Conservation (phyloP, 2,797 vertebrate genomes). For the Menidia menidia region DNA sequence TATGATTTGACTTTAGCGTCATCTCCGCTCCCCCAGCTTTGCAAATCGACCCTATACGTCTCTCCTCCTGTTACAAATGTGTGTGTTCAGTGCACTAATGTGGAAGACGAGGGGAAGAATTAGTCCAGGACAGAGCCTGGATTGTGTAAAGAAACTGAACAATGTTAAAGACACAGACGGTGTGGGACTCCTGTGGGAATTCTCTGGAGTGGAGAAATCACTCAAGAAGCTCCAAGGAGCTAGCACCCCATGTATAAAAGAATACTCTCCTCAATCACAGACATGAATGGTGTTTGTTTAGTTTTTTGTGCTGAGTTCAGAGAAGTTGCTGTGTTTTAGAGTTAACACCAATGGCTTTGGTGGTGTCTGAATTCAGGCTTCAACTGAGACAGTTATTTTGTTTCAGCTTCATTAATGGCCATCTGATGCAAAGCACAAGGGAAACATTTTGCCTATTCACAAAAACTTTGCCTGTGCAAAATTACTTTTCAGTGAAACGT, state of each 20-base stretch:
- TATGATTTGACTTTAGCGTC: conserved; percentile 55
- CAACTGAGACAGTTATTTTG: not conserved
- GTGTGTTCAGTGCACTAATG: conserved; percentile 35
- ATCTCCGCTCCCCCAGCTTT: conserved; percentile 8
- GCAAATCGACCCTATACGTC: conserved; percentile 16
- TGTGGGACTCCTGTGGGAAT: conserved; percentile 16
- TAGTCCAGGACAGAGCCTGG: conserved; percentile 30
- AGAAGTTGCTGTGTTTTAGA: conserved; percentile 2
- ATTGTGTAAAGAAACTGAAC: conserved; percentile 33
- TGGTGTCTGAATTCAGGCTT: not conserved
- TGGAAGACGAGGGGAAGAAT: conserved; percentile 33
- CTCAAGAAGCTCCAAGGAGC: conserved; percentile 30
- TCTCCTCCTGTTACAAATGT: conserved; percentile 20
- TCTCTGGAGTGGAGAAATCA: conserved; percentile 33
- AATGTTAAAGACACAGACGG: not conserved
- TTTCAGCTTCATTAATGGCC: not conserved
- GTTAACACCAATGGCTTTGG: not conserved
- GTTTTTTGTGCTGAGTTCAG: conserved; percentile 1
- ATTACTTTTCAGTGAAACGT: not conserved
- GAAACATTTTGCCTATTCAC: not conserved
- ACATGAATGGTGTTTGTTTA: not conserved
- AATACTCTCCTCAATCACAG: conserved; percentile 17
- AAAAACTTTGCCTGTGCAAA: conserved; percentile 1
- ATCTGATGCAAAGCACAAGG: not conserved
- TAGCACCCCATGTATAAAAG: conserved; percentile 29